Evolutionary conservation across 1,140 invertebrate genomes (phyloP).

Genomic region (Drosophila nigromelanica): DNA sequence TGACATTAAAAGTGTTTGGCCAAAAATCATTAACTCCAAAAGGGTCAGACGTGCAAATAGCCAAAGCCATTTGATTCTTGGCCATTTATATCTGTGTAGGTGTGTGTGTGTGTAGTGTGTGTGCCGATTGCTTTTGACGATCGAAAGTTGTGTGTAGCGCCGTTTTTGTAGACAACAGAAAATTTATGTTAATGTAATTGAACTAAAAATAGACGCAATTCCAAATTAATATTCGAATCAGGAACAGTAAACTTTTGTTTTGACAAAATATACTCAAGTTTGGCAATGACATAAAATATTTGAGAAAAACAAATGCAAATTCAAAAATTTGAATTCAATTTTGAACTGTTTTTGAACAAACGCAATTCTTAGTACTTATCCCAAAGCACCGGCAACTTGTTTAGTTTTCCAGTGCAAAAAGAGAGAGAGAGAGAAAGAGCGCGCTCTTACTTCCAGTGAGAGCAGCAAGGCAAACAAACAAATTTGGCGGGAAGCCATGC

Average conservation of each 20-base stretch:
- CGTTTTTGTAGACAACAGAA: conserved; percentile 29
- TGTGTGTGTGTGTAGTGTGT: neutral
- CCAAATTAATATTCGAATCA: conserved; percentile 35
- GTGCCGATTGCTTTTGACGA: conserved; percentile 49
- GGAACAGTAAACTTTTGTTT: conserved; percentile 28
- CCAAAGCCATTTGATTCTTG: conserved; percentile 36
- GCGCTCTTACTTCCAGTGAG: conserved; percentile 49
- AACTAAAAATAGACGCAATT: conserved; percentile 26
- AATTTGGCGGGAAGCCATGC: conserved; percentile 65
- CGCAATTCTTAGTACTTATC: conserved; percentile 18
- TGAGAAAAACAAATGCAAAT: conserved; percentile 35
- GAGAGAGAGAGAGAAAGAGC: neutral
- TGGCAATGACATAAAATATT: conserved; percentile 53
- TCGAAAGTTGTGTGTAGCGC: conserved; percentile 53
- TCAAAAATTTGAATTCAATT: conserved; percentile 26
- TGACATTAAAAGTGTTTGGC: conserved; percentile 45
- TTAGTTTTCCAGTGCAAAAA: conserved; percentile 30
- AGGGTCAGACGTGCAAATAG: conserved; percentile 71
- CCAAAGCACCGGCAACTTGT: conserved; percentile 32
- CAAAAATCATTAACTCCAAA: conserved; percentile 66
- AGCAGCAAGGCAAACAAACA: conserved; percentile 8
- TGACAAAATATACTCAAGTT: conserved; percentile 26
- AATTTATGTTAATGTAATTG: conserved; percentile 59
- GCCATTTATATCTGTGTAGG: conserved; percentile 31
- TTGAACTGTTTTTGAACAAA: conserved; percentile 9